A percentile compares a stretch with the other conserved stretches of the same genome.
These are phyloP conservation scores for Heliconius nattereri DNA, from an alignment of 1,140 invertebrate genomes.

Conservation along the genomic window DNA sequence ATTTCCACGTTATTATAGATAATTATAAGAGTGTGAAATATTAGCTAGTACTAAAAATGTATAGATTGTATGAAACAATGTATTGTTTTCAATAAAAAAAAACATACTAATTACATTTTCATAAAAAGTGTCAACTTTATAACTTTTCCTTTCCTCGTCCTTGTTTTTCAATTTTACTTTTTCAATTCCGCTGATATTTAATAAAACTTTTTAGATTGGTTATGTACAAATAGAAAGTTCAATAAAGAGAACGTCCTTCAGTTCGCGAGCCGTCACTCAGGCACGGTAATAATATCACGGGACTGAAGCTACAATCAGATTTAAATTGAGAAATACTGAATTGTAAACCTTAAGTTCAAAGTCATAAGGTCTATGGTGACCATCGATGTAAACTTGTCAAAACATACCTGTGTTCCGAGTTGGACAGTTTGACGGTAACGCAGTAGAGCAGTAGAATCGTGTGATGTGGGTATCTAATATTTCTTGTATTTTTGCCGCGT, in stretches of 20 bases:
- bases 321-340: constrained; percentile 16
- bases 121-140: background rate
- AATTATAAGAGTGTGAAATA: too few species aligned
- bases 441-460: constrained; percentile 36
- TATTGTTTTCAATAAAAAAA: too few species aligned
- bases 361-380: constrained; percentile 24
- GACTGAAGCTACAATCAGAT: constrained; percentile 35
- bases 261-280: constrained; percentile 50
- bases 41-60: too few species aligned
- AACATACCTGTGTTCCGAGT: constrained; percentile 62
- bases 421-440: constrained; percentile 70
- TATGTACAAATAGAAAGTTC: constrained; percentile 37
- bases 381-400: constrained; percentile 37
- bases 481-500: constrained; percentile 29
- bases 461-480: constrained; percentile 35
- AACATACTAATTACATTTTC: background rate
- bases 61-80: too few species aligned
- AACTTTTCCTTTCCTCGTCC: background rate
- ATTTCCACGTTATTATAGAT: too few species aligned
- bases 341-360: constrained; percentile 35
- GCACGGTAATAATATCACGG: constrained; percentile 59
- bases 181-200: constrained; percentile 9
- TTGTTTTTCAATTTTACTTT: constrained; percentile 13
- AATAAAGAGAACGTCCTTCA: constrained; percentile 59
- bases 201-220: constrained; percentile 10